Conservation (phyloP, 2,113 vertebrate species). For the Phaethon lepturus region DNA sequence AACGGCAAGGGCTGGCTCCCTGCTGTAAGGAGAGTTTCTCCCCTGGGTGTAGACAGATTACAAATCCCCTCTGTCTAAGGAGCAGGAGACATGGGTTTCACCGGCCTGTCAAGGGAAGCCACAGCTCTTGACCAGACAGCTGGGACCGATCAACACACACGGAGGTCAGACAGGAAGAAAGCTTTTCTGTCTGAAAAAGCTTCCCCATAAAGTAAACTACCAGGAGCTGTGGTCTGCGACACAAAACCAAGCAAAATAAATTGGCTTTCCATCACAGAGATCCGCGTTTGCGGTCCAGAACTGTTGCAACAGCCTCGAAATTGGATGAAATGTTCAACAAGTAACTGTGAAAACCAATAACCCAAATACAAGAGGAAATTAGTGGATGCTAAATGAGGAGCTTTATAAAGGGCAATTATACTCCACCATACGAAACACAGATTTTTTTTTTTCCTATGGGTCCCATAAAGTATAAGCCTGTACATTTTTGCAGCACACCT, state of each 20-base stretch:
- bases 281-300: rapidly evolving
- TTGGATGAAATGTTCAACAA: background rate
- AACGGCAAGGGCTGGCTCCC: background rate
- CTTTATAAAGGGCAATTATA: background rate
- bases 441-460: background rate
- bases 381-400: background rate
- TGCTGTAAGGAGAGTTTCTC: background rate
- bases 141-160: background rate
- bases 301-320: background rate
- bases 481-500: background rate
- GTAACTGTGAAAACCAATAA: background rate
- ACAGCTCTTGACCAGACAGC: background rate
- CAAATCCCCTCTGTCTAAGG: background rate
- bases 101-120: background rate
- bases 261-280: rapidly evolving
- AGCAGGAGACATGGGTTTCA: background rate
- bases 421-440: background rate
- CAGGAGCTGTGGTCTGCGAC: background rate
- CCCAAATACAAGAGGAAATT: background rate
- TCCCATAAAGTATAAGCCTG: background rate
- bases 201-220: conserved; percentile 43
- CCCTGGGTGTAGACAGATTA: background rate
- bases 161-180: conserved; percentile 25
- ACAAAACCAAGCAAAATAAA: background rate
- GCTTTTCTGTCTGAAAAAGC: background rate